phyloP scores from a whole-genome alignment of 2,888 invertebrate species.

The Eupithecia tripunctaria region DNA sequence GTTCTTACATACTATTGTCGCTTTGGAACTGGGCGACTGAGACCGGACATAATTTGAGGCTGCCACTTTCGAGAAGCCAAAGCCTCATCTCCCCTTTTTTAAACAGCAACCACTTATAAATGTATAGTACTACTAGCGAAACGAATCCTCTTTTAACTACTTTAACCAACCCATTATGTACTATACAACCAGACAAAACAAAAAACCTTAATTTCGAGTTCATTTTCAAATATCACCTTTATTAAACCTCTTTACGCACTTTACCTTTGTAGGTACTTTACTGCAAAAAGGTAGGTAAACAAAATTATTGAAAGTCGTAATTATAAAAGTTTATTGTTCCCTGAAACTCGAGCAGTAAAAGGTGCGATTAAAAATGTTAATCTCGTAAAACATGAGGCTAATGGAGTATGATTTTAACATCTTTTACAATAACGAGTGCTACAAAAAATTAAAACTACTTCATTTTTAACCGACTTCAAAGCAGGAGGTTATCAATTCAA shows the following conservation, averaged over 20 bases:
- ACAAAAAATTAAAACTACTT: no score
- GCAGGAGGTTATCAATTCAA: no score
- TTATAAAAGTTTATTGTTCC: conserved; percentile 34
- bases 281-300: conserved; percentile 12
- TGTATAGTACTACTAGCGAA: not conserved
- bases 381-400: conserved; percentile 34
- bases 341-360: conserved; percentile 50
- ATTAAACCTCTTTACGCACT: not conserved
- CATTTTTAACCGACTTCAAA: no score
- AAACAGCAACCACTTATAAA: no score
- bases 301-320: conserved; percentile 21
- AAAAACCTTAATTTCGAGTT: not conserved
- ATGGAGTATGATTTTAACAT: conserved; percentile 31
- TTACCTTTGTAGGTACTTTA: not conserved
- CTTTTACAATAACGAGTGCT: conserved; percentile 4
- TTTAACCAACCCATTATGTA: not conserved
- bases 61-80: no score
- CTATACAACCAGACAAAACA: not conserved
- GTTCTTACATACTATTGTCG: no score
- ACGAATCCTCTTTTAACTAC: not conserved
- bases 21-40: no score
- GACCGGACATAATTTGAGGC: no score
- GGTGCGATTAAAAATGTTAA: conserved; percentile 51
- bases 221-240: not conserved
- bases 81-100: no score